These are phyloP conservation scores for Accipiter cooperii DNA, from an alignment of 2,113 vertebrate species.

Conservation along the genomic window DNA sequence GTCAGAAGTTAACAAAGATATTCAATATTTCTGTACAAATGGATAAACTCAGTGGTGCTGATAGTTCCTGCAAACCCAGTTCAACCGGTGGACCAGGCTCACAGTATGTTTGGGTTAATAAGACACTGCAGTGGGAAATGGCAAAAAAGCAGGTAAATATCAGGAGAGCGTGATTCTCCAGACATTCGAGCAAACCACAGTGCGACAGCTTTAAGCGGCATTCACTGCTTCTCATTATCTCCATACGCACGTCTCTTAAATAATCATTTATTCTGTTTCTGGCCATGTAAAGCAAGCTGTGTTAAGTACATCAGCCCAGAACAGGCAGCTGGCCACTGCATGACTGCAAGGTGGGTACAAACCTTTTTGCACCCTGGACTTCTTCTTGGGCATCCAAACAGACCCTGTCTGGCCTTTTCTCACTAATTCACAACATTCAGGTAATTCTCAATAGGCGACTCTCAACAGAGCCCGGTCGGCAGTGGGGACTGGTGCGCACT, in stretches of 20 bases:
- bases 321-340: background rate
- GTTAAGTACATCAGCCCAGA: background rate
- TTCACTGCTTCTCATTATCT: background rate
- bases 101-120: background rate
- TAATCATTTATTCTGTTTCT: background rate
- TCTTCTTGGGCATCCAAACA: background rate
- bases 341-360: background rate
- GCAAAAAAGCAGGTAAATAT: background rate
- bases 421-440: background rate
- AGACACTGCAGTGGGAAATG: background rate
- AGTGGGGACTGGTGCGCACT: background rate
- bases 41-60: background rate
- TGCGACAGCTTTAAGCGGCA: background rate
- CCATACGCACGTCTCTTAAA: background rate
- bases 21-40: background rate
- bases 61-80: background rate
- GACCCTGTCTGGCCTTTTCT: background rate
- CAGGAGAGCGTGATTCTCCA: background rate
- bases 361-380: background rate
- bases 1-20: background rate
- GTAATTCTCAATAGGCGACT: background rate
- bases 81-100: background rate
- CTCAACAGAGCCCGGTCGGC: background rate
- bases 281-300: background rate
- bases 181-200: background rate